Conservation (phyloP, 2,113 vertebrate genomes). For the Tupaia tana region DNA sequence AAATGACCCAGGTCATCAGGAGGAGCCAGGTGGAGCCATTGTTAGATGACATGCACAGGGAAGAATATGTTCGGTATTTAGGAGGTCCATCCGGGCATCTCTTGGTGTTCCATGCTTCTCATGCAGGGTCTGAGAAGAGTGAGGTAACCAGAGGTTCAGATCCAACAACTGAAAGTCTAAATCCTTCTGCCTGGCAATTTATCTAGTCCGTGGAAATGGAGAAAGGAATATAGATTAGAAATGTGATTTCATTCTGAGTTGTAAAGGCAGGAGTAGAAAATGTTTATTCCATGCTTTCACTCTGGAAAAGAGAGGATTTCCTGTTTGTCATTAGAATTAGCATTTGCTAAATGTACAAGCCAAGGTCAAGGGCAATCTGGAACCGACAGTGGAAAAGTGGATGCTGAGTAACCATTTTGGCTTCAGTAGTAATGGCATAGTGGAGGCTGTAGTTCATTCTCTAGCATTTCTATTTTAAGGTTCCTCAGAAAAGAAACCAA, state of each 20-base stretch:
- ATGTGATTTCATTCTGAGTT: background rate
- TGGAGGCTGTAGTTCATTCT: background rate
- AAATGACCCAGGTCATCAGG: background rate
- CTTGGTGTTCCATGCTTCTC: background rate
- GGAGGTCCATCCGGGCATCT: background rate
- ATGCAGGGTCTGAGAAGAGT: background rate
- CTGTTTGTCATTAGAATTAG: conserved; percentile 14
- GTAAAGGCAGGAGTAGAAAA: background rate
- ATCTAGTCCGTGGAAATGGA: background rate
- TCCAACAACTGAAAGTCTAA: background rate
- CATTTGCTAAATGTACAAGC: background rate
- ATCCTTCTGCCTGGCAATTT: background rate
- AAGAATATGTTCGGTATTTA: background rate
- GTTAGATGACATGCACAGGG: background rate
- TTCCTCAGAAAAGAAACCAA: background rate
- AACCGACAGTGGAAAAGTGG: background rate
- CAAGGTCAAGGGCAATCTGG: background rate
- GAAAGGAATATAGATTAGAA: background rate
- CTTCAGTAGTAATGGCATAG: background rate
- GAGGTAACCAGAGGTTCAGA: background rate
- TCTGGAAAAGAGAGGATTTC: background rate
- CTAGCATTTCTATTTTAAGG: background rate
- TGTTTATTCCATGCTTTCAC: background rate
- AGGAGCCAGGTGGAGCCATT: background rate
- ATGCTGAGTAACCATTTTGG: background rate